Conservation (phyloP, 2,113 vertebrate genomes). For the Hippocampus comes region DNA sequence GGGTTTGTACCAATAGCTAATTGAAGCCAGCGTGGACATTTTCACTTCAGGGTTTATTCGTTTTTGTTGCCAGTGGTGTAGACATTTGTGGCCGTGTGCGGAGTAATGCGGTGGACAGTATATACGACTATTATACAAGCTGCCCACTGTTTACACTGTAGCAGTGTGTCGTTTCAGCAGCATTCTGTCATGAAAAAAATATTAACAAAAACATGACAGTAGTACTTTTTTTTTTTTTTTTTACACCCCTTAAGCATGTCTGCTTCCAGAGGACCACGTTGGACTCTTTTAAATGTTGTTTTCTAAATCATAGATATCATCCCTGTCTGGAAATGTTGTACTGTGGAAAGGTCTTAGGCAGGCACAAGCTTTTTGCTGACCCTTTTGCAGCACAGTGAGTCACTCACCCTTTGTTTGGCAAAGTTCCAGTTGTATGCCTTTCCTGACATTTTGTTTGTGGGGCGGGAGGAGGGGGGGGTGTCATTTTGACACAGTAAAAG, state of each 20-base stretch:
- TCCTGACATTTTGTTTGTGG: background rate
- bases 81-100: background rate
- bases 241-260: background rate
- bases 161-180: background rate
- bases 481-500: background rate
- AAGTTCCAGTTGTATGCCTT: too few species aligned
- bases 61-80: too few species aligned
- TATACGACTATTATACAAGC: background rate
- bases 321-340: background rate
- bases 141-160: background rate
- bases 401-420: too few species aligned
- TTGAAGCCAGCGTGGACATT: background rate
- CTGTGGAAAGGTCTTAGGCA: background rate
- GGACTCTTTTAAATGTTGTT: background rate
- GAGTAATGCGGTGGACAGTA: background rate
- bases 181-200: background rate
- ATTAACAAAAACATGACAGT: background rate
- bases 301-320: background rate
- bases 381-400: background rate
- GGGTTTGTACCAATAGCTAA: background rate
- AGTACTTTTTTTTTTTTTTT: background rate
- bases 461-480: too few species aligned
- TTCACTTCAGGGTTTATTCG: background rate
- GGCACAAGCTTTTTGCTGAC: background rate
- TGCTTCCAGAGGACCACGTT: constrained; percentile 2